phyloP scores from a whole-genome alignment of 2,113 vertebrate species.

The Eclectus roratus region DNA sequence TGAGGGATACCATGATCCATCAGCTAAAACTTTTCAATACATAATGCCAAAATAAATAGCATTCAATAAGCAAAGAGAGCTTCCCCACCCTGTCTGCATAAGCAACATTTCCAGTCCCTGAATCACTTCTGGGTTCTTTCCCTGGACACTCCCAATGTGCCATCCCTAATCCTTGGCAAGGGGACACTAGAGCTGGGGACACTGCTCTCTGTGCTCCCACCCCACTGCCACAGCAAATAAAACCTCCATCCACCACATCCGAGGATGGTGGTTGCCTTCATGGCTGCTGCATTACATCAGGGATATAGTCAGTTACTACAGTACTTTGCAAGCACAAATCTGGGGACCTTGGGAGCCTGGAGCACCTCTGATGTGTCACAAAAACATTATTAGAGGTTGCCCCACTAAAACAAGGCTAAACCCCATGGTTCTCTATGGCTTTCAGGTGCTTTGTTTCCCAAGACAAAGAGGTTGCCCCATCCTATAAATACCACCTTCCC shows the following conservation, averaged over 20 bases:
- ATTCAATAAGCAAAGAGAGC: background rate
- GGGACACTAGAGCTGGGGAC: background rate
- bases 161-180: background rate
- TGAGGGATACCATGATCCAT: background rate
- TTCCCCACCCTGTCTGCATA: background rate
- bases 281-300: fast-evolving
- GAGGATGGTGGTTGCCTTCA: background rate
- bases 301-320: background rate
- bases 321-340: background rate
- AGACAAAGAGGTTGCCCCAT: background rate
- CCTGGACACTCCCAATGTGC: background rate
- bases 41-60: background rate
- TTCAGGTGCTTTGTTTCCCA: background rate
- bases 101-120: background rate
- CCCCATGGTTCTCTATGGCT: background rate
- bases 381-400: background rate
- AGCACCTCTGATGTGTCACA: background rate
- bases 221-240: background rate
- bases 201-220: fast-evolving
- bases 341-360: background rate
- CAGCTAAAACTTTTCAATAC: background rate
- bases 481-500: background rate
- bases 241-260: background rate
- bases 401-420: background rate
- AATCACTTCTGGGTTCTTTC: background rate